A percentile compares a stretch with the other conserved stretches of the same genome.
Conservation (phyloP, 2,797 vertebrate species). For the Hybognathus amarus region DNA sequence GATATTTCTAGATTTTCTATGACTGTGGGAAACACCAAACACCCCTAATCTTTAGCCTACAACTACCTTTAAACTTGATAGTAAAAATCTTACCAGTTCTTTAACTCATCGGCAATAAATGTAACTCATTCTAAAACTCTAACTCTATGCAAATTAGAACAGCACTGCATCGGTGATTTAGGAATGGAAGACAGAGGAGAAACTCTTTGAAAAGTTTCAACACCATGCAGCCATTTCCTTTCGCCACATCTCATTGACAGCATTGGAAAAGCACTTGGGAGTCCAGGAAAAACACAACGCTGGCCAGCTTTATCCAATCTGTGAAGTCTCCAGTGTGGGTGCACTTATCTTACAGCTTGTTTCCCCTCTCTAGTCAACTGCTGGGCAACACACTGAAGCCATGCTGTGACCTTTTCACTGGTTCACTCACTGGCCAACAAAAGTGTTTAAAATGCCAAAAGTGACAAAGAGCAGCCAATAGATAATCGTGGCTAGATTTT, state of each 20-base stretch:
- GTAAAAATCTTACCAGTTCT: slow-evolving; percentile 30
- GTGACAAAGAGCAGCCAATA: slow-evolving; percentile 44
- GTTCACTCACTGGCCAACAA: slow-evolving; percentile 42
- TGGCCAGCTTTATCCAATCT: slow-evolving; percentile 43
- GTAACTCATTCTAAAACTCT: slow-evolving; percentile 55
- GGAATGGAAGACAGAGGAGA: slow-evolving; percentile 4
- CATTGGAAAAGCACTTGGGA: slow-evolving; percentile 41
- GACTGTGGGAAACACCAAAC: background rate
- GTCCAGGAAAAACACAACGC: slow-evolving; percentile 48
- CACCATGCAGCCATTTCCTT: slow-evolving; percentile 33
- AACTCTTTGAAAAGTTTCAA: slow-evolving; percentile 46
- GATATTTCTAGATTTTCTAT: background rate
- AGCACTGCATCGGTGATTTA: slow-evolving; percentile 18
- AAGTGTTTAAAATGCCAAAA: slow-evolving; percentile 37
- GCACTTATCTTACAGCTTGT: slow-evolving; percentile 33
- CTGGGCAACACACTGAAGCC: slow-evolving; percentile 52
- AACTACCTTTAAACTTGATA: background rate
- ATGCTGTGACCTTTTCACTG: slow-evolving; percentile 53
- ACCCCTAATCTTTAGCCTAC: background rate
- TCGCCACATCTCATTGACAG: slow-evolving; percentile 49
- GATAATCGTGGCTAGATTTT: slow-evolving; percentile 30
- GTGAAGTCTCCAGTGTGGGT: slow-evolving; percentile 38
- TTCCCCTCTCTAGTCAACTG: slow-evolving; percentile 40
- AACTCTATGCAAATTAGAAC: slow-evolving; percentile 18
- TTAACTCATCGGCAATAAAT: slow-evolving; percentile 63